A percentile compares a stretch with the other conserved stretches of the same genome.
These are phyloP conservation scores for Hypercompe scribonia DNA, from an alignment of 2,888 invertebrate species.

Conservation along the genomic window DNA sequence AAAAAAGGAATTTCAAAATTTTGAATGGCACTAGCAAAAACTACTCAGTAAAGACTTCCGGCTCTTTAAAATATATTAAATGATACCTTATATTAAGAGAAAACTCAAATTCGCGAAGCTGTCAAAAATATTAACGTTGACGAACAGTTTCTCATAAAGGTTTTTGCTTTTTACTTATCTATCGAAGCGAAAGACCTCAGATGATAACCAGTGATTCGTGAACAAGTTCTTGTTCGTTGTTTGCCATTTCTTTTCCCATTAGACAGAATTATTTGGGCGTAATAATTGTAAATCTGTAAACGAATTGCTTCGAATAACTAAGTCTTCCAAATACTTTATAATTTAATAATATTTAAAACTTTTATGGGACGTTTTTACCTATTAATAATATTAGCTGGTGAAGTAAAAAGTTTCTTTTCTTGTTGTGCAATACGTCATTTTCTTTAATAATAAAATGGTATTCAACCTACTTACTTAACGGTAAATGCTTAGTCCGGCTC, in stretches of 20 bases:
- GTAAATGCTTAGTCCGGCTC: conserved; percentile 6
- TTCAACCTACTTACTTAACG: conserved; percentile 9
- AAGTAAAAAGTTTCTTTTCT: conserved; percentile 59
- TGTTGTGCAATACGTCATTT: conserved; percentile 45
- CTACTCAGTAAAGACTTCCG: background rate
- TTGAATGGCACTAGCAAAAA: background rate
- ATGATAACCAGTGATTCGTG: conserved; percentile 49
- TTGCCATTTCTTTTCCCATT: conserved; percentile 57
- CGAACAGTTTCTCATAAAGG: conserved; percentile 43
- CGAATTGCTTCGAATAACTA: conserved; percentile 48
- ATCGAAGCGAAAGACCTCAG: conserved; percentile 45
- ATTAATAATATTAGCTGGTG: conserved; percentile 37
- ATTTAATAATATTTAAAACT: conserved; percentile 31
- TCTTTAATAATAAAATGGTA: conserved; percentile 42
- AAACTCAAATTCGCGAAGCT: conserved; percentile 42
- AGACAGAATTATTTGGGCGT: conserved; percentile 59
- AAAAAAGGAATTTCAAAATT: background rate
- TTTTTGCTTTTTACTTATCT: conserved; percentile 51
- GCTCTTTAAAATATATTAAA: background rate
- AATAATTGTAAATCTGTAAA: conserved; percentile 58
- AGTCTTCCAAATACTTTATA: conserved; percentile 15
- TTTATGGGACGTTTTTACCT: conserved; percentile 25
- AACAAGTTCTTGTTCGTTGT: conserved; percentile 49
- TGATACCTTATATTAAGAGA: background rate
- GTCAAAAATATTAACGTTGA: conserved; percentile 48